Percentiles rank a stretch among this genome's conserved stretches.
These are phyloP conservation scores for Rhingia rostrata DNA, from an alignment of 2,888 invertebrate genomes.

Conservation along the genomic window DNA sequence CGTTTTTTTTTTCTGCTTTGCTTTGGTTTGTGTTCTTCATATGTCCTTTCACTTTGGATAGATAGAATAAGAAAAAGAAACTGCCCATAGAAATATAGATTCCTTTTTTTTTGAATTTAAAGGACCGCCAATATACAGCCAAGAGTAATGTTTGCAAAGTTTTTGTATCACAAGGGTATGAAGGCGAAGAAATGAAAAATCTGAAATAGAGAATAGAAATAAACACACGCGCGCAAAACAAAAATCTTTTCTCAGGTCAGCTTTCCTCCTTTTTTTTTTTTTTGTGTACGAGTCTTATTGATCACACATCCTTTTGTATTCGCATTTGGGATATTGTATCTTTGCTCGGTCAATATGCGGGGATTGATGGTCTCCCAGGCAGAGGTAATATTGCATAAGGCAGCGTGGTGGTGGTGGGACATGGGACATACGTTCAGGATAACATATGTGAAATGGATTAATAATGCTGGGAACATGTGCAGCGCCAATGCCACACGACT, in stretches of 20 bases:
- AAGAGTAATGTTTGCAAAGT: constrained; percentile 64
- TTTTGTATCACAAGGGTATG: constrained; percentile 17
- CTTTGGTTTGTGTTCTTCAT: constrained; percentile 38
- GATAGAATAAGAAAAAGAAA: constrained; percentile 44
- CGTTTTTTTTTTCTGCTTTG: not conserved
- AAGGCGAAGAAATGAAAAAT: constrained; percentile 47
- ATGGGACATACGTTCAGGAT: constrained; percentile 23
- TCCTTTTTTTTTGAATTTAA: constrained; percentile 17
- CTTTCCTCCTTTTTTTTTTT: constrained; percentile 37
- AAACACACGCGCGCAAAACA: constrained; percentile 63
- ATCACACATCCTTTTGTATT: constrained; percentile 53
- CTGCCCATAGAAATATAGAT: constrained; percentile 35
- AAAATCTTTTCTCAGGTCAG: constrained; percentile 67
- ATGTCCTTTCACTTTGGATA: constrained; percentile 47
- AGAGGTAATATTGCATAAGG: constrained; percentile 21
- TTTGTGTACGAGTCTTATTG: constrained; percentile 26
- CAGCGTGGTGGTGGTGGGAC: not conserved
- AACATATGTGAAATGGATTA: constrained; percentile 69
- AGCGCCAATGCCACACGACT: constrained; percentile 6
- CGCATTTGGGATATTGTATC: constrained; percentile 48
- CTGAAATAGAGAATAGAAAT: constrained; percentile 63
- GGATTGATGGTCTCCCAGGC: not conserved
- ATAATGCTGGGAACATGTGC: constrained; percentile 68
- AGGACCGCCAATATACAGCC: constrained; percentile 29
- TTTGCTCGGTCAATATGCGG: constrained; percentile 43